Percentiles rank a stretch among this genome's conserved stretches.
These are phyloP conservation scores for Merops nubicus DNA, from an alignment of 2,113 vertebrate genomes.

Conservation along the genomic window DNA sequence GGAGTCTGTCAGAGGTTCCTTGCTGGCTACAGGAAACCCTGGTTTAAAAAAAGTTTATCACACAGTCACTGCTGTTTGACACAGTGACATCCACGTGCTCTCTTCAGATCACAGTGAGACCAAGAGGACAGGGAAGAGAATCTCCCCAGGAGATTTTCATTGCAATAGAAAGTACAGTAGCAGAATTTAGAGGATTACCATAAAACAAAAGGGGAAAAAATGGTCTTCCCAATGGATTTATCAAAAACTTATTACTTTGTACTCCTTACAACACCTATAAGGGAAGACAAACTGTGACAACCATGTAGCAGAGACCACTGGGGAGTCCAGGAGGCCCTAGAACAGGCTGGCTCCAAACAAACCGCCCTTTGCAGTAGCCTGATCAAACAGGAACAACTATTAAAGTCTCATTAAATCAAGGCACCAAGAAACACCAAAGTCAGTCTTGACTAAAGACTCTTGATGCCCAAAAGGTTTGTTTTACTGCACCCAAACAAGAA, in stretches of 20 bases:
- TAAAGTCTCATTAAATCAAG: not conserved
- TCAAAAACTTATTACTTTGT: not conserved
- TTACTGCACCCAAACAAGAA: not conserved
- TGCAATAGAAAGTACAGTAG: not conserved
- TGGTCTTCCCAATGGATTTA: not conserved
- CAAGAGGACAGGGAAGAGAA: not conserved
- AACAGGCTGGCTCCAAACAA: not conserved
- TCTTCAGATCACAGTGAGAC: not conserved
- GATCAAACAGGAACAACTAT: not conserved
- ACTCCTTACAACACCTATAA: not conserved
- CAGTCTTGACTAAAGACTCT: not conserved
- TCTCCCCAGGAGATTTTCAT: not conserved
- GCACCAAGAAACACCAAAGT: not conserved
- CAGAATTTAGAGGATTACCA: not conserved
- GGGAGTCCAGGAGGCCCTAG: not conserved
- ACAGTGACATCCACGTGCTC: not conserved
- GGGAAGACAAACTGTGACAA: not conserved
- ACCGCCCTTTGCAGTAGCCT: not conserved
- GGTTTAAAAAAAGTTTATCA: not conserved
- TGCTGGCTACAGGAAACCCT: not conserved
- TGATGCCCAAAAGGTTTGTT: not conserved
- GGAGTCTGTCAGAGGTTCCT: not conserved
- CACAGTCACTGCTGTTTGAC: not conserved
- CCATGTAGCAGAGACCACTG: fast-evolving
- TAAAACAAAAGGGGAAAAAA: not conserved